Base-by-base conservation (phyloP, 2,888 invertebrate genomes). In the Ochropleura plecta region DNA sequence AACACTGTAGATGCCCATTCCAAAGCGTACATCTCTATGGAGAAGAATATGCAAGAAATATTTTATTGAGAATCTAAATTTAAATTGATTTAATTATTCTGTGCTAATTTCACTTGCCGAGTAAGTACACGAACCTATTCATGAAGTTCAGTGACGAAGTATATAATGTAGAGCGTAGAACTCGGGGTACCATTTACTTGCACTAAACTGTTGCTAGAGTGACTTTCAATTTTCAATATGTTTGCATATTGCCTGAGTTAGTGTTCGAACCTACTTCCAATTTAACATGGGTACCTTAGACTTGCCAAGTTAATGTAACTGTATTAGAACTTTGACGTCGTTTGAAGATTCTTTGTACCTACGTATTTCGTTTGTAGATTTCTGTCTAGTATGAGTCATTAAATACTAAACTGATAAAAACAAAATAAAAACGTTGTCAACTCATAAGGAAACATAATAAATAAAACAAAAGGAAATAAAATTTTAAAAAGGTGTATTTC, bases 391-490 rank as follows among this genome's bases (percentile, higher is more conserved):
- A 18, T 70, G 20, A 66, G 48, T 63, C n/a, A 49, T 46, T 59
- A 8, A 70, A 70, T 72, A 74, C 46, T 64, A n/a, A 84, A 84
- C 67, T 42, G 65, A 81, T 53, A 73, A 78, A 76, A 82, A 84
- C 62, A 68, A 86, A 86, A 67, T 85, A 59, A 48, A 57, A 73
- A 73, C 66, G 46, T 67, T 62, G 44, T 46, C 40, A 82, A 80
- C 57, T 78, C n/a, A 80, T 78, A 83, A 87, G 91, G 90, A 88
- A 85, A 91, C 91, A 91, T 89, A 91, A 90, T 84, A 93, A 96
- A 95, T 94, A 87, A 96, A 96, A 96, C 95, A 92, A 96, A 96
- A 95, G 83, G 85, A 95, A 95, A 94, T 94, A 93, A 95, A 95
- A 93, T 95, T 94, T 94, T 90, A 91, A 94, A 94, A 94, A 88